phyloP scores from a whole-genome alignment of 92 coral and sea anemone genomes.

The Desmophyllum pertusum region DNA sequence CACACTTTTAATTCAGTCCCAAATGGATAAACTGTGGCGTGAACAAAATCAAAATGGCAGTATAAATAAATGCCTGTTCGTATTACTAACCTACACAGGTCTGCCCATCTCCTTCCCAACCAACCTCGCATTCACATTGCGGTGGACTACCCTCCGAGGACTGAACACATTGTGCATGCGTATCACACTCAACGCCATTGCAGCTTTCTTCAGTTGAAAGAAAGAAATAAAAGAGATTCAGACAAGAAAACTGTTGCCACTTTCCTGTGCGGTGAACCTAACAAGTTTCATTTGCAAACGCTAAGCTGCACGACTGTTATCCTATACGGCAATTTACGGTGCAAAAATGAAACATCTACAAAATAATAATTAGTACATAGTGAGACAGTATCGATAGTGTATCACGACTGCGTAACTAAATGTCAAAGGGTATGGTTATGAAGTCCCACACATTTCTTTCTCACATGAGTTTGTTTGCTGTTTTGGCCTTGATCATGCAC shows the following conservation, averaged over 20 bases:
- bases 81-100: constrained; percentile 72
- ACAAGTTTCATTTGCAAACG: not conserved
- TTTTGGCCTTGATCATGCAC: too few relatives aligned
- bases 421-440: too few relatives aligned
- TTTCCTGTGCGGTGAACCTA: not conserved
- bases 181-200: constrained; percentile 70
- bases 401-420: not conserved
- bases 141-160: constrained; percentile 42
- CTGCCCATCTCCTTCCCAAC: constrained; percentile 77
- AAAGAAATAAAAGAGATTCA: not conserved
- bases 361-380: too few relatives aligned
- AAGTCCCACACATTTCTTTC: too few relatives aligned
- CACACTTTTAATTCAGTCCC: too few relatives aligned
- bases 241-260: not conserved
- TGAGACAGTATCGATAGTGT: too few relatives aligned
- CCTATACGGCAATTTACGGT: not conserved
- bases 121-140: constrained; percentile 67
- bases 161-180: constrained; percentile 68
- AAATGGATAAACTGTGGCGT: not conserved
- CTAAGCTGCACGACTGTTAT: not conserved
- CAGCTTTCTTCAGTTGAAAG: constrained; percentile 64
- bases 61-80: not conserved
- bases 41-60: not conserved
- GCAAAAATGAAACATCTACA: not conserved
- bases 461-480: too few relatives aligned